phyloP scores from a whole-genome alignment of 2,888 invertebrate species.

The Labia minor region DNA sequence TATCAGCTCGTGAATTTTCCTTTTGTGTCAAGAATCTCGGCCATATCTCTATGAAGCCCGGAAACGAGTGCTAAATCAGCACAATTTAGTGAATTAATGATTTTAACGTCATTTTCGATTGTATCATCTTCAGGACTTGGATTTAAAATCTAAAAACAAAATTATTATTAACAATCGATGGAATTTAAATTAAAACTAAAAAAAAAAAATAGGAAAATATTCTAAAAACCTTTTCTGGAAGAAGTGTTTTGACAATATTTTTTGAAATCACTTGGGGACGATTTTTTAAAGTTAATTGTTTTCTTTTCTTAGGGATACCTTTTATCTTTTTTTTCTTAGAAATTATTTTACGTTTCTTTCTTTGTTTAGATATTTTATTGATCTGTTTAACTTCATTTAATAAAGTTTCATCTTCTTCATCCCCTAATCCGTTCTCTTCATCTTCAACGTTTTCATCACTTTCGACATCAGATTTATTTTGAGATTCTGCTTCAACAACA shows the following conservation, averaged over 20 bases:
- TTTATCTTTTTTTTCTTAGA: not conserved
- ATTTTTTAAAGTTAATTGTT: too few species aligned
- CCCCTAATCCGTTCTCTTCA: not conserved
- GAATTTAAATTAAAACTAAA: too few species aligned
- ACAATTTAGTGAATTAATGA: not conserved
- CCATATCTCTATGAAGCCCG: too few species aligned
- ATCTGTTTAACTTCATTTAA: not conserved
- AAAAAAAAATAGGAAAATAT: not conserved
- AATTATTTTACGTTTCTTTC: not conserved
- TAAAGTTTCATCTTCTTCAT: not conserved
- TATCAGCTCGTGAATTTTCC: not conserved
- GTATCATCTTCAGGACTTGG: not conserved
- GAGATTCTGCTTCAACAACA: too few species aligned
- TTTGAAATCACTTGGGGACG: not conserved
- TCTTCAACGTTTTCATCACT: not conserved
- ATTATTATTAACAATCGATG: too few species aligned
- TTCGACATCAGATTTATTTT: too few species aligned
- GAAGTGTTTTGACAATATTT: not conserved
- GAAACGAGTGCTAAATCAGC: not conserved
- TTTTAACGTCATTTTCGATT: not conserved
- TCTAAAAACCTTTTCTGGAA: not conserved
- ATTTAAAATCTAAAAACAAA: not conserved
- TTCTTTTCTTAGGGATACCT: not conserved
- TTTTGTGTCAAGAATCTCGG: not conserved
- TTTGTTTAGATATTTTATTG: not conserved